These are phyloP conservation scores for Nudaria mundana DNA, from an alignment of 2,888 invertebrate genomes.

Conservation along the genomic window DNA sequence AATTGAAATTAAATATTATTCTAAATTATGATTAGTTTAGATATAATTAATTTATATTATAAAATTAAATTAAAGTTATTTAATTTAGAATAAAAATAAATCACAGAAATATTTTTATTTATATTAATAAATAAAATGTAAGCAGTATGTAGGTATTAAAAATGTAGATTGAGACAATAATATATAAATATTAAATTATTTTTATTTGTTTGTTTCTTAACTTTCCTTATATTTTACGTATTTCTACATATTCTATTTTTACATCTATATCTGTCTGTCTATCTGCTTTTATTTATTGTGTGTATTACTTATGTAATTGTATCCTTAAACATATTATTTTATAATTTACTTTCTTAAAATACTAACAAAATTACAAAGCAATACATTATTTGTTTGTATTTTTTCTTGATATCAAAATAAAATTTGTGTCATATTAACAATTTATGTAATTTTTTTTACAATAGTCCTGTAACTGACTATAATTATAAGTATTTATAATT, in stretches of 20 bases:
- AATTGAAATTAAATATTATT: slow-evolving; percentile 37
- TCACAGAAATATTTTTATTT: neutral
- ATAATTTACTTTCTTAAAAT: too few relatives aligned
- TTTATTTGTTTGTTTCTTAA: neutral
- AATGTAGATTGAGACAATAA: slow-evolving; percentile 6
- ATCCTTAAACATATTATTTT: too few relatives aligned
- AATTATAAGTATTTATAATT: neutral
- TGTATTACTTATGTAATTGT: too few relatives aligned
- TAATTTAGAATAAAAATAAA: slow-evolving; percentile 4
- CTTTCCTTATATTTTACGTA: too few relatives aligned
- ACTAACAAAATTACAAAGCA: slow-evolving; percentile 17
- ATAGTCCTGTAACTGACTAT: slow-evolving; percentile 21
- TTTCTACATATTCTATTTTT: too few relatives aligned
- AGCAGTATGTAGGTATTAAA: slow-evolving; percentile 11
- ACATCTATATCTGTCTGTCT: too few relatives aligned
- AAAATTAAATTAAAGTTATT: slow-evolving; percentile 9
- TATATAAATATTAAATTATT: too few relatives aligned
- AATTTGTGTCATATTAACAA: slow-evolving; percentile 54
- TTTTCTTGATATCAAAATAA: too few relatives aligned
- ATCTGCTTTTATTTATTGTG: too few relatives aligned
- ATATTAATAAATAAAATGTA: neutral
- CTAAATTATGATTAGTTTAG: slow-evolving; percentile 15
- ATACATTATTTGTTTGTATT: slow-evolving; percentile 23
- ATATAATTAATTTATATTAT: slow-evolving; percentile 1
- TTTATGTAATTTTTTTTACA: slow-evolving; percentile 29